Percentiles rank a stretch among this genome's conserved stretches.
Conservation (phyloP, 2,113 vertebrate genomes). For the Corythornis cristatus region DNA sequence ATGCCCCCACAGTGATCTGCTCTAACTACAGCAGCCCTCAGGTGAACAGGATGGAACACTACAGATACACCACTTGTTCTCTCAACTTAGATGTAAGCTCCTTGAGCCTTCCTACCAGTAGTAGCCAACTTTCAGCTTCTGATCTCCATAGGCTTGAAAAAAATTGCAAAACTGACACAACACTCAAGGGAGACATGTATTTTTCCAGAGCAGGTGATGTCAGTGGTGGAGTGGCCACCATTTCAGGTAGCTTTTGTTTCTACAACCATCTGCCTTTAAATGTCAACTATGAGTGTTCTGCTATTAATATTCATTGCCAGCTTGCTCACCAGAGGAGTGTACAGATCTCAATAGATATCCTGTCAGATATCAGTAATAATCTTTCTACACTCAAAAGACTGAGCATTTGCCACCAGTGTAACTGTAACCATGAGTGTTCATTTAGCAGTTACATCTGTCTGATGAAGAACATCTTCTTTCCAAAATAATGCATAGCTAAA, state of each 20-base stretch:
- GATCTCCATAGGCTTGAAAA: neutral
- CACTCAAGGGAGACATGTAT: neutral
- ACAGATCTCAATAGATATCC: neutral
- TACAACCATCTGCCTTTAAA: neutral
- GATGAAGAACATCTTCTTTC: neutral
- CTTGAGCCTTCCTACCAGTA: neutral
- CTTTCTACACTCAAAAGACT: neutral
- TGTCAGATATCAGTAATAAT: neutral
- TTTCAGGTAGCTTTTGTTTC: neutral
- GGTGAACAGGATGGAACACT: neutral
- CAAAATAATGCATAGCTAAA: neutral
- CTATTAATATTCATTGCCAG: neutral
- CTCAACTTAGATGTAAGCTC: neutral
- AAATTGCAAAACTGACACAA: neutral
- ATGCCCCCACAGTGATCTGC: neutral
- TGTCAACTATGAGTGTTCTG: neutral
- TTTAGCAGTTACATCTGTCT: neutral
- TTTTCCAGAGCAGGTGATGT: neutral
- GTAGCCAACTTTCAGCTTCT: neutral
- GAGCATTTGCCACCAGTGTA: neutral
- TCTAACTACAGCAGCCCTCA: neutral
- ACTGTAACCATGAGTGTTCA: neutral
- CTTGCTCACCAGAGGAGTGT: neutral
- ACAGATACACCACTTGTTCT: neutral
- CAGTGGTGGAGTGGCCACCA: neutral